phyloP scores from a whole-genome alignment of 1,140 invertebrate species.

The Drepana arcuata region DNA sequence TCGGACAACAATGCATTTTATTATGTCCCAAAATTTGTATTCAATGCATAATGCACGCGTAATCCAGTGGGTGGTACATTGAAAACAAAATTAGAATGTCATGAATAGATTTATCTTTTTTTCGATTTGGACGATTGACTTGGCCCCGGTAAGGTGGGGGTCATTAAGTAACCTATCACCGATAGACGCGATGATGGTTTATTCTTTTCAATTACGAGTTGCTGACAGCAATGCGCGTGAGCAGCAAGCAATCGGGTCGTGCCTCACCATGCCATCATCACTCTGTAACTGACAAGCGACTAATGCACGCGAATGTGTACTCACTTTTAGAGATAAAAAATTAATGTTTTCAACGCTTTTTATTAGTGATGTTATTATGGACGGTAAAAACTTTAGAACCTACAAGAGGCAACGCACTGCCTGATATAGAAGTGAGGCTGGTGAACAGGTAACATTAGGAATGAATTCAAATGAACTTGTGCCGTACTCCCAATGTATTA shows the following conservation, averaged over 20 bases:
- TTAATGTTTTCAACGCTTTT: too few species aligned
- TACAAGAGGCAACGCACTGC: too few species aligned
- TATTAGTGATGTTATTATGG: too few species aligned
- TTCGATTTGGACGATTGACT: too few species aligned
- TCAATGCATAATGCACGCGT: slow-evolving; percentile 43
- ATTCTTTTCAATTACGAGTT: slow-evolving; percentile 8
- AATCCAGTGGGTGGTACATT: slow-evolving; percentile 58
- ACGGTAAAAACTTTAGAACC: too few species aligned
- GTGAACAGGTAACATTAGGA: too few species aligned
- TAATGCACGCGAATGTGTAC: slow-evolving; percentile 44
- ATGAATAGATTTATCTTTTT: slow-evolving; percentile 38
- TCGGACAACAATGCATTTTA: slow-evolving; percentile 47
- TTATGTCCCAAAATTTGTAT: slow-evolving; percentile 43
- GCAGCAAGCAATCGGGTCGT: slow-evolving; percentile 15
- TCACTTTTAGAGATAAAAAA: neutral
- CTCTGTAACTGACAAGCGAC: slow-evolving; percentile 29
- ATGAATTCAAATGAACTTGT: too few species aligned
- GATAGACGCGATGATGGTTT: neutral
- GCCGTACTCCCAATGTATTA: too few species aligned
- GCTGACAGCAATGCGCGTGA: slow-evolving; percentile 29
- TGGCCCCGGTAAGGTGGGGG: too few species aligned
- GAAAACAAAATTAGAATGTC: slow-evolving; percentile 47
- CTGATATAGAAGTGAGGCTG: too few species aligned
- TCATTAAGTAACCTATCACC: neutral
- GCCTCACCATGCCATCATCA: slow-evolving; percentile 34